Conservation (phyloP, 2,888 invertebrate genomes). For the Ectemnius cavifrons region DNA sequence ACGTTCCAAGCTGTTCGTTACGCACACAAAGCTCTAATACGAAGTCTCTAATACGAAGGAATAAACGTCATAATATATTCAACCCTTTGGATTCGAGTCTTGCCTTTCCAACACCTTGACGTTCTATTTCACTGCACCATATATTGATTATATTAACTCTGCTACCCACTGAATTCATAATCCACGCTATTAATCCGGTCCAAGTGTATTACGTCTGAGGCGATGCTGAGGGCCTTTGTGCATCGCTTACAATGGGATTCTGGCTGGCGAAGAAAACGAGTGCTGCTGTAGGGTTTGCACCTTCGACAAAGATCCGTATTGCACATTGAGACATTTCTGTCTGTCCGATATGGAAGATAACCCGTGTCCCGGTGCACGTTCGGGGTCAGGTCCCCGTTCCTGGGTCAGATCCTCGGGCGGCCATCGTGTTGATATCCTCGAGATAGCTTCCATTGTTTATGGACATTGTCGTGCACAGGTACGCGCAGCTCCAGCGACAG, state of each 20-base stretch:
- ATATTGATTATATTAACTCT: conserved; percentile 24
- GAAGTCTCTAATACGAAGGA: no score
- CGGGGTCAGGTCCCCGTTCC: conserved; percentile 70
- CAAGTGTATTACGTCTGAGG: conserved; percentile 13
- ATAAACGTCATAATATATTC: no score
- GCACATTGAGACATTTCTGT: conserved; percentile 72
- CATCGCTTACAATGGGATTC: conserved; percentile 27
- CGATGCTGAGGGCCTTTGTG: conserved; percentile 10
- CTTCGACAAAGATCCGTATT: conserved; percentile 56
- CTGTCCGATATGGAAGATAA: conserved; percentile 66
- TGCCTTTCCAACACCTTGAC: no score
- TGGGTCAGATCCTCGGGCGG: conserved; percentile 69
- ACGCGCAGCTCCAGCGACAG: conserved; percentile 62
- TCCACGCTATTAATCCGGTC: conserved; percentile 42
- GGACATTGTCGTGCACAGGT: conserved; percentile 69
- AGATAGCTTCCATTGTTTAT: conserved; percentile 74
- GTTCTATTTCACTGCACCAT: no score
- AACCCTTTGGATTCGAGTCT: no score
- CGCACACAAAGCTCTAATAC: no score
- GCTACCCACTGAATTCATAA: conserved; percentile 33
- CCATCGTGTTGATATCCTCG: conserved; percentile 71
- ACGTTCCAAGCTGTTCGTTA: no score
- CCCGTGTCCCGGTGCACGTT: conserved; percentile 57
- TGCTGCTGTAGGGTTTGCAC: conserved; percentile 40
- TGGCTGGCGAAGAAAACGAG: conserved; percentile 40